Evolutionary conservation across 2,888 invertebrate species (phyloP).

Genomic region (Rambutsinella grinnellia): DNA sequence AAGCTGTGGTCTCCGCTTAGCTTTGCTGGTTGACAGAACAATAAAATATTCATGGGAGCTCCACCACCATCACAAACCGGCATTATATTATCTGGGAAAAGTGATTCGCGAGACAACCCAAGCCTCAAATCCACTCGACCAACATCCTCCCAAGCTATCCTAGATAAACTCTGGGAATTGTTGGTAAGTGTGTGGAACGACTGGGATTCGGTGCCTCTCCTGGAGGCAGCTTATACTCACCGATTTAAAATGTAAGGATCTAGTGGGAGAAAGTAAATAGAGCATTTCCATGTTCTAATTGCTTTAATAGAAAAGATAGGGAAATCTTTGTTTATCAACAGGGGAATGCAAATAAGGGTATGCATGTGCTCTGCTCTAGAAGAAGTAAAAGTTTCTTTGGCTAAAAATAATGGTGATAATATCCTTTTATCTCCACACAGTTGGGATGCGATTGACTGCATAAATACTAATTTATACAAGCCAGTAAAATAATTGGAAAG

Average conservation of each 20-base stretch:
- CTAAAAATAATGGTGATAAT: too few relatives aligned
- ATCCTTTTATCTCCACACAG: too few relatives aligned
- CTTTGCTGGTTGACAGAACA: constrained; percentile 18
- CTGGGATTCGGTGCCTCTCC: neutral
- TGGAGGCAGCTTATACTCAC: neutral
- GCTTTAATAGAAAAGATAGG: neutral
- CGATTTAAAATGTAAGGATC: neutral
- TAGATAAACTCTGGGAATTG: neutral
- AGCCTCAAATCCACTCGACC: neutral
- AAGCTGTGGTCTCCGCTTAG: neutral
- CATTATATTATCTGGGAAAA: neutral
- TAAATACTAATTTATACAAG: neutral
- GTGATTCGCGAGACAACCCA: too few relatives aligned
- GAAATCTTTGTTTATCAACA: too few relatives aligned
- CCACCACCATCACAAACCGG: constrained; percentile 6
- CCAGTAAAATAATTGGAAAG: neutral
- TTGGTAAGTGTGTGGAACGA: neutral
- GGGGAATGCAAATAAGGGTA: too few relatives aligned
- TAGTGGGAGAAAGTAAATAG: neutral
- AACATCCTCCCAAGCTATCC: neutral
- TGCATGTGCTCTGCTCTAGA: too few relatives aligned
- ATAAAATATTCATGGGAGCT: constrained; percentile 35
- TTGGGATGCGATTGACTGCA: neutral
- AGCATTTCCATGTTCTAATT: neutral
- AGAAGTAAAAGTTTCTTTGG: too few relatives aligned